These are phyloP conservation scores for Watsonalla binaria DNA, from an alignment of 2,888 invertebrate species.

Conservation along the genomic window DNA sequence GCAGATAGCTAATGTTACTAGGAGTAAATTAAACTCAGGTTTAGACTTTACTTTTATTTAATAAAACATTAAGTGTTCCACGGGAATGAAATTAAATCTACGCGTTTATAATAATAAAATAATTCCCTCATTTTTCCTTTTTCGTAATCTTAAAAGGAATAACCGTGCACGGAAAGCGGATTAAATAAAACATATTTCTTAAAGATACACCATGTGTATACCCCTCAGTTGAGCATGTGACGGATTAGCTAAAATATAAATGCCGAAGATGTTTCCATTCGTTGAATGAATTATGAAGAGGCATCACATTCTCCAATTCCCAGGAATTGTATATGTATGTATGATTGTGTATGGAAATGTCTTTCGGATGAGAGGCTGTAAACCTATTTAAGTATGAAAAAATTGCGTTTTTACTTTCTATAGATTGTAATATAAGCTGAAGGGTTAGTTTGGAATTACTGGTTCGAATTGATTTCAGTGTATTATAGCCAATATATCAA, in stretches of 20 bases:
- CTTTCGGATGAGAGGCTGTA: conserved; percentile 3
- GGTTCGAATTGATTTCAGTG: too few species aligned
- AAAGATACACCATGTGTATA: conserved; percentile 23
- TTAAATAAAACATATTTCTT: neutral
- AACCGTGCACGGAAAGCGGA: neutral
- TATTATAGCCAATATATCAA: too few species aligned
- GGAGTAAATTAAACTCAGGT: too few species aligned
- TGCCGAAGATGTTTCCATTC: conserved; percentile 34
- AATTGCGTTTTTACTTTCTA: too few species aligned
- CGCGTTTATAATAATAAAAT: too few species aligned
- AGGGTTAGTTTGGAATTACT: too few species aligned
- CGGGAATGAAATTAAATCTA: too few species aligned
- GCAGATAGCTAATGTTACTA: too few species aligned
- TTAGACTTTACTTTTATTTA: too few species aligned
- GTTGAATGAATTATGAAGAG: conserved; percentile 48
- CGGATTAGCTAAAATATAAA: conserved; percentile 43
- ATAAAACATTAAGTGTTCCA: too few species aligned
- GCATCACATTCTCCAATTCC: conserved; percentile 26
- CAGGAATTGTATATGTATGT: conserved; percentile 9
- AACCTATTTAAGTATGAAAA: neutral
- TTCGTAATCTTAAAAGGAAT: neutral
- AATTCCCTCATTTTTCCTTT: neutral
- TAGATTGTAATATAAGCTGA: too few species aligned
- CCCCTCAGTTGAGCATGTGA: conserved; percentile 11
- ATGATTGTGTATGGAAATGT: conserved; percentile 12